Evolutionary conservation across 2,797 vertebrate genomes (phyloP).

Genomic region (Channallabes apus): DNA sequence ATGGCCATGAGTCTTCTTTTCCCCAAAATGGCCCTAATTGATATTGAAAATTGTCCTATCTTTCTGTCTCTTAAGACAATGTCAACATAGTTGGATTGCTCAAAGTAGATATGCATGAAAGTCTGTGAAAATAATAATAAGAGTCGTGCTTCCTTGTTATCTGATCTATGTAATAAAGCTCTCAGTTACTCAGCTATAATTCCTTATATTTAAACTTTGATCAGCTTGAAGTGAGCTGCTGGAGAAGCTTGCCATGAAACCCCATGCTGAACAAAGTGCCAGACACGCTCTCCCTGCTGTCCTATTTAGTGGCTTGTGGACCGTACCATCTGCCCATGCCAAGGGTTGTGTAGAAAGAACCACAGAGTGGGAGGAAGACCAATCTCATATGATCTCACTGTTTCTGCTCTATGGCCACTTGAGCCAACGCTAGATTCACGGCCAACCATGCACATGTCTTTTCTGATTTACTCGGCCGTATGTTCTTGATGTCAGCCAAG

Average conservation of each 20-base stretch:
- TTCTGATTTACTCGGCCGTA: constrained; percentile 25
- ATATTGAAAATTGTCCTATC: not conserved
- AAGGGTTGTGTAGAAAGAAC: not conserved
- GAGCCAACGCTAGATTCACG: constrained; percentile 11
- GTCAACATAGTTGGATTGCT: too few relatives aligned
- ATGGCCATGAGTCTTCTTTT: not conserved
- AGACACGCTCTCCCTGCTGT: constrained; percentile 16
- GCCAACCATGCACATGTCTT: constrained; percentile 29
- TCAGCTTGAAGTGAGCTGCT: constrained; percentile 8
- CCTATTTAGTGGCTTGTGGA: constrained; percentile 32
- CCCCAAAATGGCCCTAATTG: not conserved
- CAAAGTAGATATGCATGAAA: not conserved
- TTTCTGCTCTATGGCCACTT: constrained; percentile 38
- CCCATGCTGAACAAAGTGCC: not conserved
- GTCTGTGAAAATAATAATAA: too few relatives aligned
- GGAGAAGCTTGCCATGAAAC: constrained; percentile 13
- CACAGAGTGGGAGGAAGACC: not conserved
- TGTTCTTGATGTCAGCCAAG: constrained; percentile 39
- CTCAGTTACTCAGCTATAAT: not conserved
- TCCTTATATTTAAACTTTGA: not conserved
- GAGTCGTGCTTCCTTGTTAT: not conserved
- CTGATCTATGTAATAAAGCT: not conserved
- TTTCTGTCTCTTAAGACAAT: not conserved
- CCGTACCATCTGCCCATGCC: constrained; percentile 43
- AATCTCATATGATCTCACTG: constrained; percentile 22